Evolutionary conservation across 2,113 vertebrate species (phyloP).

Genomic region (Coturnix japonica): DNA sequence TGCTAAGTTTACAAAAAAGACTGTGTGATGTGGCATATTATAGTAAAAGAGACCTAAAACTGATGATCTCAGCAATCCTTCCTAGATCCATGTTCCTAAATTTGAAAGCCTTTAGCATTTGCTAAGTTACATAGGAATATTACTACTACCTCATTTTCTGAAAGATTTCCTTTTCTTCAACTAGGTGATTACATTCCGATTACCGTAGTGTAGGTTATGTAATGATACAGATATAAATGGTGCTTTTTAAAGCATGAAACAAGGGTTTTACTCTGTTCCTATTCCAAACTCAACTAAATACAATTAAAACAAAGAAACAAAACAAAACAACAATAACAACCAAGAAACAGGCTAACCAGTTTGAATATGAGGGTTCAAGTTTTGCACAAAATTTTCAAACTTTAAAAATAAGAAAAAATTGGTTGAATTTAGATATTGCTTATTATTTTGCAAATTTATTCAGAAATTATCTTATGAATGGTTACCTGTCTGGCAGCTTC

Average conservation of each 20-base stretch:
- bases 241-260: background rate
- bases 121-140: background rate
- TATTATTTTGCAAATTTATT: background rate
- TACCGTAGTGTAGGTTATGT: background rate
- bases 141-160: background rate
- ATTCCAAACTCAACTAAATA: background rate
- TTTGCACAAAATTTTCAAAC: background rate
- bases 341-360: background rate
- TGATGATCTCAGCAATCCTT: background rate
- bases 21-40: constrained; percentile 9
- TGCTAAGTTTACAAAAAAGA: constrained; percentile 37
- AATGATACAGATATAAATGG: background rate
- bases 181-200: background rate
- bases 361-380: rapidly evolving
- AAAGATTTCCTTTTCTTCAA: background rate
- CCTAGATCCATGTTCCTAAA: background rate
- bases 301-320: background rate
- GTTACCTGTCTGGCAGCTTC: background rate
- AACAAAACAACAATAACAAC: background rate
- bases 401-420: background rate
- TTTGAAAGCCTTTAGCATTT: constrained; percentile 9
- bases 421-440: rapidly evolving
- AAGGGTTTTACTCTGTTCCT: background rate
- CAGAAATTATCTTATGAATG: background rate
- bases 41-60: background rate